Evolutionary conservation across 2,888 invertebrate genomes (phyloP).

Genomic region (Spodoptera picta): DNA sequence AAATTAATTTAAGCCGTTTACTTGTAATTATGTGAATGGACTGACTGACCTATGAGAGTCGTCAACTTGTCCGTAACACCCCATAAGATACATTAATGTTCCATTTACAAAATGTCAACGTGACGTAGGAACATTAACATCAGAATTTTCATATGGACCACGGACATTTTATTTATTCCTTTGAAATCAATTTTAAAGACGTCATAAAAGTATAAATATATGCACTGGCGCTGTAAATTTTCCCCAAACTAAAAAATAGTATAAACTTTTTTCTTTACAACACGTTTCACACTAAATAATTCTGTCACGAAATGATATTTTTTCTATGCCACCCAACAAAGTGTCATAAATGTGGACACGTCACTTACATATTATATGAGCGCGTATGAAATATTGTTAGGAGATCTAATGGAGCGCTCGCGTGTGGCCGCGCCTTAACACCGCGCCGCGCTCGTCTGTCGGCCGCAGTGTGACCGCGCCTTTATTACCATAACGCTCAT

Average conservation of each 20-base stretch:
- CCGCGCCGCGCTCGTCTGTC: conserved; percentile 40
- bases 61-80: conserved; percentile 16
- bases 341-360: conserved; percentile 80
- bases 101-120: conserved; percentile 32
- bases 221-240: conserved; percentile 50
- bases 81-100: conserved; percentile 30
- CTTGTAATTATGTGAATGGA: conserved; percentile 8
- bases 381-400: conserved; percentile 78
- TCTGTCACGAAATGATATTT: conserved; percentile 67
- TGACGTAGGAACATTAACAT: conserved; percentile 30
- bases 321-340: conserved; percentile 74
- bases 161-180: conserved; percentile 36
- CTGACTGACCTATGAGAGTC: conserved; percentile 10
- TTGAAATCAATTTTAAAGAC: conserved; percentile 49
- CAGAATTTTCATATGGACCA: conserved; percentile 30
- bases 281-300: conserved; percentile 68
- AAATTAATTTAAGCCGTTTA: conserved; percentile 14
- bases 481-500: conserved; percentile 60
- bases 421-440: conserved; percentile 80
- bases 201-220: conserved; percentile 56
- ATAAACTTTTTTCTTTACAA: conserved; percentile 62
- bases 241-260: conserved; percentile 55
- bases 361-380: conserved; percentile 81
- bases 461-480: conserved; percentile 65
- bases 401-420: conserved; percentile 79